Evolutionary conservation across 2,888 invertebrate genomes (phyloP).

Genomic region (Eustalomyia histrio): DNA sequence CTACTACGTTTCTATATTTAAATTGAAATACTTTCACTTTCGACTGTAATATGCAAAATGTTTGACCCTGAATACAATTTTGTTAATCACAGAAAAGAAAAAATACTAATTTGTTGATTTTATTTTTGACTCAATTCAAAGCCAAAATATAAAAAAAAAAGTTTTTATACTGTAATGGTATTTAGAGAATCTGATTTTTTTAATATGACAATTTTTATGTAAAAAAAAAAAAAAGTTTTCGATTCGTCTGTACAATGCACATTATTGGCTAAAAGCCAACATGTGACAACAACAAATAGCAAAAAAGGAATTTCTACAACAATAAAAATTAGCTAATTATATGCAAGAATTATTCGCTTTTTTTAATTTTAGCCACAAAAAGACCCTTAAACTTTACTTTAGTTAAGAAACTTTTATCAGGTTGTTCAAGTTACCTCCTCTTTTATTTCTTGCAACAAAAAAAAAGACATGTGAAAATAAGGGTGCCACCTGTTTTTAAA

Average conservation of each 20-base stretch:
- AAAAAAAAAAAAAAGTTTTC: conserved; percentile 29
- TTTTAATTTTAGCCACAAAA: conserved; percentile 37
- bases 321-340: conserved; percentile 51
- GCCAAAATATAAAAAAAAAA: conserved; percentile 1
- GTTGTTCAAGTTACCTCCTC: conserved; percentile 16
- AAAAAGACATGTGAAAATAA: no score
- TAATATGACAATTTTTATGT: conserved; percentile 57
- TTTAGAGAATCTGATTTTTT: conserved; percentile 62
- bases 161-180: conserved; percentile 38
- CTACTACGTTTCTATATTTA: conserved; percentile 9
- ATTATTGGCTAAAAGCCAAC: conserved; percentile 59
- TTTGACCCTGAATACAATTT: conserved; percentile 56
- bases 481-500: no score
- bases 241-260: conserved; percentile 5
- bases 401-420: not conserved
- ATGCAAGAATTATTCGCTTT: conserved; percentile 49
- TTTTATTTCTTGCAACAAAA: not conserved
- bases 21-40: conserved; percentile 48
- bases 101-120: conserved; percentile 33
- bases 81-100: conserved; percentile 30
- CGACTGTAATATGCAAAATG: not conserved
- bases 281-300: conserved; percentile 47
- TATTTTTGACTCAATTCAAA: conserved; percentile 29
- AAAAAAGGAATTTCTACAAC: conserved; percentile 35
- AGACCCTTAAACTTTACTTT: conserved; percentile 27